A percentile compares a stretch with the other conserved stretches of the same genome.
Conservation (phyloP, 1,140 invertebrate genomes). For the Diachasmimorpha longicaudata region DNA sequence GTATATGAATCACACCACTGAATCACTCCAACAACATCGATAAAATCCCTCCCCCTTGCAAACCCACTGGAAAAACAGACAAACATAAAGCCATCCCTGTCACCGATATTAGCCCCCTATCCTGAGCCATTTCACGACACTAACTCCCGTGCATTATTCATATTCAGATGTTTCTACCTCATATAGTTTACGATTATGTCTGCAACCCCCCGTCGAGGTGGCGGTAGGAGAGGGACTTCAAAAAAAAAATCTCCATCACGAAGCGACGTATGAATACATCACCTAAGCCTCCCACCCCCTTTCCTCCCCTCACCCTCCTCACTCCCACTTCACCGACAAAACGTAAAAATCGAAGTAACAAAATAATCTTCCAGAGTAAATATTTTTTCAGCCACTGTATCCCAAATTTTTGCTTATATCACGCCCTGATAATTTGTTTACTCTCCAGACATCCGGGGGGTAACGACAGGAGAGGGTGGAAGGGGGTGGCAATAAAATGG, state of each 20-base stretch:
- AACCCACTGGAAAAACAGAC: neutral
- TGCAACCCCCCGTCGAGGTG: slow-evolving; percentile 34
- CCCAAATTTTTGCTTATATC: neutral
- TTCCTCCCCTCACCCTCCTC: too few relatives aligned
- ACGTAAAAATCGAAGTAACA: neutral
- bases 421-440: slow-evolving; percentile 4
- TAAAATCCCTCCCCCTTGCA: neutral
- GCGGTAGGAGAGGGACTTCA: slow-evolving; percentile 36
- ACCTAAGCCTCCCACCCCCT: neutral
- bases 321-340: too few relatives aligned
- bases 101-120: neutral
- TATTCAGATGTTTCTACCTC: slow-evolving; percentile 54
- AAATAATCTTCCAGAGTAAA: neutral
- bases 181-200: slow-evolving; percentile 50
- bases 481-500: neutral
- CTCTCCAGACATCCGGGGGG: neutral
- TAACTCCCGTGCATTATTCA: slow-evolving; percentile 28
- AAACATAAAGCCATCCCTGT: neutral
- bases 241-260: slow-evolving; percentile 35
- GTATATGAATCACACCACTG: too few relatives aligned
- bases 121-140: neutral
- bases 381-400: too few relatives aligned
- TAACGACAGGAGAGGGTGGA: neutral
- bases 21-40: too few relatives aligned
- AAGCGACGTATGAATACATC: slow-evolving; percentile 16